Percentiles rank a stretch among this genome's conserved stretches.
Conservation (phyloP, 2,113 vertebrate species). For the Grallaria varia region DNA sequence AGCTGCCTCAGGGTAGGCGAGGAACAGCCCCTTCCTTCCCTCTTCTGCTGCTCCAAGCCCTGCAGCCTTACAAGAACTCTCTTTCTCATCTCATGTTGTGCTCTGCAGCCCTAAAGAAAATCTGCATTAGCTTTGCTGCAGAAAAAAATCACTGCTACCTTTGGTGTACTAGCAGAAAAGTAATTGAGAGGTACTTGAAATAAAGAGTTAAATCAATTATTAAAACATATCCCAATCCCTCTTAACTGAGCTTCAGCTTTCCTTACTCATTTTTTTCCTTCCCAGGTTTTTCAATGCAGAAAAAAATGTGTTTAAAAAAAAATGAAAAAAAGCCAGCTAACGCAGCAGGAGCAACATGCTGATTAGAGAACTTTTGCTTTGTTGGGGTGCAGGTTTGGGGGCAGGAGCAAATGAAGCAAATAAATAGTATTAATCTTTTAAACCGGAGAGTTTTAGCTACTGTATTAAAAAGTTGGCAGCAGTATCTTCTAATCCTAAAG, state of each 20-base stretch:
- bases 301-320: neutral
- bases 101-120: neutral
- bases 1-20: neutral
- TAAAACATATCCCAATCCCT: neutral
- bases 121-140: neutral
- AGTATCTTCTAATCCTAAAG: conserved; percentile 50
- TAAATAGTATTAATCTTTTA: conserved; percentile 61
- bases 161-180: neutral
- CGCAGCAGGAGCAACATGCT: conserved; percentile 22
- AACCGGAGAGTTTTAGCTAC: conserved; percentile 46
- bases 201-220: conserved; percentile 37
- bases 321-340: neutral
- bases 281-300: neutral
- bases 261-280: neutral
- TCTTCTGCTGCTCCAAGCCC: neutral
- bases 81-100: neutral
- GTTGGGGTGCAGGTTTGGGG: neutral
- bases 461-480: conserved; percentile 52
- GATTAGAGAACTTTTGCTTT: conserved; percentile 47
- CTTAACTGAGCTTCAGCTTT: neutral
- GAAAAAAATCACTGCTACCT: neutral
- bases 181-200: neutral
- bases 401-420: neutral
- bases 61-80: neutral
- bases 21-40: neutral